These are phyloP conservation scores for Phaenicophaeus curvirostris DNA, from an alignment of 2,797 vertebrate genomes.

Conservation along the genomic window DNA sequence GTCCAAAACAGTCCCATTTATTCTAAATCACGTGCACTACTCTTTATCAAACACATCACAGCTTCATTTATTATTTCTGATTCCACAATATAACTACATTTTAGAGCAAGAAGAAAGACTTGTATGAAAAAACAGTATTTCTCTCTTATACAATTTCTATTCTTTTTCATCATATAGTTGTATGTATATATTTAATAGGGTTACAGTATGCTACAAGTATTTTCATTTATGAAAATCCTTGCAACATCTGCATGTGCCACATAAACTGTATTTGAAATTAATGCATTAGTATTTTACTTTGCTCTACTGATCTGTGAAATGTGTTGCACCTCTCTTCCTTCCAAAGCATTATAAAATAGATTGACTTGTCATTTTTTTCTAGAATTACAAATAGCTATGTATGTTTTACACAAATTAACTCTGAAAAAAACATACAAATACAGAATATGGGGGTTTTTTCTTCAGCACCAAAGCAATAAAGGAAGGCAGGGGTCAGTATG, in stretches of 20 bases:
- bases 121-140: background rate
- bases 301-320: background rate
- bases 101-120: background rate
- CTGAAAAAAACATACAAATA: background rate
- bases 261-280: conserved; percentile 8
- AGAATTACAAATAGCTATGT: background rate
- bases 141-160: background rate
- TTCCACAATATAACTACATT: background rate
- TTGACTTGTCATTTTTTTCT: background rate
- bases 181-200: background rate
- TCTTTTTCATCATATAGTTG: background rate
- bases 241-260: background rate
- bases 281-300: background rate
- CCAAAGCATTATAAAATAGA: background rate
- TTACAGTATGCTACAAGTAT: background rate
- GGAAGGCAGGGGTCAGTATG: background rate
- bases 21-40: background rate
- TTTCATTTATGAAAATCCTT: background rate
- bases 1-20: background rate
- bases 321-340: background rate
- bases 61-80: background rate
- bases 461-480: background rate
- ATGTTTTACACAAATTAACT: background rate
- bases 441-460: background rate
- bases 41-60: background rate